These are phyloP conservation scores for Cheilosia variabilis DNA, from an alignment of 2,888 invertebrate species.

Conservation along the genomic window DNA sequence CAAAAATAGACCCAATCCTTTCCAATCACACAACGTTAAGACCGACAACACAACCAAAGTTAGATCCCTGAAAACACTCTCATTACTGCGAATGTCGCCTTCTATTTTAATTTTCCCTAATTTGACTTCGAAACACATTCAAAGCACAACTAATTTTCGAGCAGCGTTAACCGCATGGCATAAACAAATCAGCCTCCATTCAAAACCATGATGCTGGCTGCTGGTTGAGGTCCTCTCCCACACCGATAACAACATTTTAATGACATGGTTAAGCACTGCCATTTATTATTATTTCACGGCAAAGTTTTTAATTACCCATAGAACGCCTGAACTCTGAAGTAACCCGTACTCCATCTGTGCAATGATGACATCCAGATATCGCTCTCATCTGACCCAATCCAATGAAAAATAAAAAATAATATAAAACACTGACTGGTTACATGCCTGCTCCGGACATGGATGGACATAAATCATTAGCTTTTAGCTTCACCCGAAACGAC, in stretches of 20 bases:
- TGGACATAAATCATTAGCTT: conserved; percentile 61
- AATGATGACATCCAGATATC: background rate
- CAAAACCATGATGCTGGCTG: background rate
- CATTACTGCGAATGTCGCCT: background rate
- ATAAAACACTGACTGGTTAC: conserved; percentile 37
- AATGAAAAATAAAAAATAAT: conserved; percentile 32
- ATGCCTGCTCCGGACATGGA: conserved; percentile 66
- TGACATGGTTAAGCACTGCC: conserved; percentile 61
- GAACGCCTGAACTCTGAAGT: conserved; percentile 26
- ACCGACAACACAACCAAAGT: too few relatives aligned
- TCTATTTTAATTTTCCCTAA: conserved; percentile 6
- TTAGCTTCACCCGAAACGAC: conserved; percentile 18
- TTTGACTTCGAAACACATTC: conserved; percentile 32
- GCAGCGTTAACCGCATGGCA: conserved; percentile 30
- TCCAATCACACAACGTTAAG: too few relatives aligned
- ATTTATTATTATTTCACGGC: conserved; percentile 67
- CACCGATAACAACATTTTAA: conserved; percentile 55
- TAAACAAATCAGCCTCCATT: conserved; percentile 14
- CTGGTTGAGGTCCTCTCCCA: conserved; percentile 1
- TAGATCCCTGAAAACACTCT: too few relatives aligned
- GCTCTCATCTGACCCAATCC: background rate
- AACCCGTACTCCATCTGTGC: conserved; percentile 2
- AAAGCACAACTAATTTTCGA: conserved; percentile 27
- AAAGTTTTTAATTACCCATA: conserved; percentile 66
- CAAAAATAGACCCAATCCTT: too few relatives aligned